A percentile compares a stretch with the other conserved stretches of the same genome.
phyloP scores from a whole-genome alignment of 2,797 vertebrate species.

The Carapus acus region DNA sequence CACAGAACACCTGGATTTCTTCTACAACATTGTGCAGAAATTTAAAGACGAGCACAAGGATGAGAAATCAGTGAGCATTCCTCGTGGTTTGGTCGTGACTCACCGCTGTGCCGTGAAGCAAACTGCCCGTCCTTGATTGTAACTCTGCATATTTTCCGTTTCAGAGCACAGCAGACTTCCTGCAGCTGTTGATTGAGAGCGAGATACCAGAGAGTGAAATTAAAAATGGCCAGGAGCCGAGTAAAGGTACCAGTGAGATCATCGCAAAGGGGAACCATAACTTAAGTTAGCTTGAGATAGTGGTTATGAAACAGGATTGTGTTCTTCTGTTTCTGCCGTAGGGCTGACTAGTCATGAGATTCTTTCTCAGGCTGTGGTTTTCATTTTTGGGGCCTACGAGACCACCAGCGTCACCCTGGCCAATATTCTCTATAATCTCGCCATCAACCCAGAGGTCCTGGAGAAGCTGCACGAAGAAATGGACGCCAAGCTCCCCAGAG shows the following conservation, averaged over 20 bases:
- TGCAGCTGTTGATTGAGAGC: conserved; percentile 60
- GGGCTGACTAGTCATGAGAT: conserved; percentile 80
- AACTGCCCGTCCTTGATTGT: no score
- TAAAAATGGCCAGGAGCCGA: conserved; percentile 47
- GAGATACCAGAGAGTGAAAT: conserved; percentile 52
- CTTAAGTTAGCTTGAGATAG: no score
- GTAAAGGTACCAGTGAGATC: conserved; percentile 48
- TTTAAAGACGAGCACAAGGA: conserved; percentile 72
- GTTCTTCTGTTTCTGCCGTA: no score
- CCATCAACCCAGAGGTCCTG: conserved; percentile 71
- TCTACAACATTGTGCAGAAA: conserved; percentile 54
- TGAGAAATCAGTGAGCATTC: conserved; percentile 38
- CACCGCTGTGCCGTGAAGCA: no score
- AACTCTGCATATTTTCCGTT: no score
- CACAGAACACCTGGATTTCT: conserved; percentile 53
- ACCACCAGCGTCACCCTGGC: conserved; percentile 71
- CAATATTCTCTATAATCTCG: conserved; percentile 73
- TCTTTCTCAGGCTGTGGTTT: conserved; percentile 76
- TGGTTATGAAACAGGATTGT: no score
- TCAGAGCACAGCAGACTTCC: conserved; percentile 55
- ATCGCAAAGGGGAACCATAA: no score
- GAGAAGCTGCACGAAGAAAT: conserved; percentile 73
- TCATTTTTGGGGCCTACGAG: conserved; percentile 79
- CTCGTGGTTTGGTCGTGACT: not conserved
- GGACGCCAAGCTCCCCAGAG: conserved; percentile 67